phyloP scores from a whole-genome alignment of 2,113 vertebrate genomes.

The Takifugu bimaculatus region DNA sequence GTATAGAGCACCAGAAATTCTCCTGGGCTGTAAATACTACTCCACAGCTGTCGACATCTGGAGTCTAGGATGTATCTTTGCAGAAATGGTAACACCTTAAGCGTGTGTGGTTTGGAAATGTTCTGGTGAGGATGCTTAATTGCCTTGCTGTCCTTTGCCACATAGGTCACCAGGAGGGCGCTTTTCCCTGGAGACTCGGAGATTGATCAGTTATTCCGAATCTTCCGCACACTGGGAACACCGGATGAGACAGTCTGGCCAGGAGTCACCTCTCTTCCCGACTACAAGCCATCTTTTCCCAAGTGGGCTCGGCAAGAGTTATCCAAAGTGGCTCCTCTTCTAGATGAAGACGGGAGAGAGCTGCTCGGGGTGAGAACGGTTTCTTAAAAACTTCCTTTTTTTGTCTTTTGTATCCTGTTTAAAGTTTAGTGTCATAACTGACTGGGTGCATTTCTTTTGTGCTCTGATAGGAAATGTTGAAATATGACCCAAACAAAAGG shows the following conservation, averaged over 20 bases:
- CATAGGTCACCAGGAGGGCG: slow-evolving; percentile 84
- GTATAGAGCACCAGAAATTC: slow-evolving; percentile 95
- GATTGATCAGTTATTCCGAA: slow-evolving; percentile 92
- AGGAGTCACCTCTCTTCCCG: slow-evolving; percentile 90
- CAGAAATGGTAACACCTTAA: slow-evolving; percentile 84
- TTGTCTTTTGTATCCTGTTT: neutral
- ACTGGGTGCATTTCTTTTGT: neutral
- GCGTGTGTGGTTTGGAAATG: too few species aligned
- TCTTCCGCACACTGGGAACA: slow-evolving; percentile 91
- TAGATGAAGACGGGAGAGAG: slow-evolving; percentile 88
- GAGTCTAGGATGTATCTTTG: slow-evolving; percentile 96
- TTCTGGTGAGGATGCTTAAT: too few species aligned
- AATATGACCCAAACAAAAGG: slow-evolving; percentile 91
- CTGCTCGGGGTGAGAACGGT: slow-evolving; percentile 81
- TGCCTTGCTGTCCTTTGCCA: neutral
- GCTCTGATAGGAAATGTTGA: slow-evolving; percentile 85
- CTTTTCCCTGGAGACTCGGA: slow-evolving; percentile 93
- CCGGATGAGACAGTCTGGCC: slow-evolving; percentile 90
- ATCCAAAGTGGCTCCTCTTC: slow-evolving; percentile 85
- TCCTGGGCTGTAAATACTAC: slow-evolving; percentile 94
- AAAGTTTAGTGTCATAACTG: neutral
- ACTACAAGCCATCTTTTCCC: slow-evolving; percentile 93
- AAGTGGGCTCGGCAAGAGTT: slow-evolving; percentile 92
- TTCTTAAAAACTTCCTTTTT: neutral
- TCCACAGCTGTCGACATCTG: slow-evolving; percentile 96